A percentile compares a stretch with the other conserved stretches of the same genome.
Evolutionary conservation across 1,140 invertebrate genomes (phyloP).

Genomic region (Drosophila dunni): DNA sequence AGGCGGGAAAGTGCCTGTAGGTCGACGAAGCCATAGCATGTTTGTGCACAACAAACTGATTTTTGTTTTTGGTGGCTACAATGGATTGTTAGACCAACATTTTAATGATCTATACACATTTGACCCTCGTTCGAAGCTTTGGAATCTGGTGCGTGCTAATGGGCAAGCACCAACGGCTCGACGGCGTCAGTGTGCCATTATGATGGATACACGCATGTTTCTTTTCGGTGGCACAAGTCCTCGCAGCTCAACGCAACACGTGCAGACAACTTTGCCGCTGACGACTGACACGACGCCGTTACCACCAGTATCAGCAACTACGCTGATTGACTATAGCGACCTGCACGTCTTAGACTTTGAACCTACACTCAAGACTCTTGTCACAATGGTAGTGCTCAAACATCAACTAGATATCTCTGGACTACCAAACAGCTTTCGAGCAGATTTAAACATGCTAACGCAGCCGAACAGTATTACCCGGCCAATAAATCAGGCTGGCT

Average conservation of each 20-base stretch:
- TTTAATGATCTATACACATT: slow-evolving; percentile 93
- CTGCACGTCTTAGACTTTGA: slow-evolving; percentile 91
- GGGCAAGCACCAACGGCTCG: slow-evolving; percentile 89
- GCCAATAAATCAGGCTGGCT: slow-evolving; percentile 81
- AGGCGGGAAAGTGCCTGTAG: slow-evolving; percentile 87
- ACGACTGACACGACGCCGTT: slow-evolving; percentile 3
- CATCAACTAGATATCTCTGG: slow-evolving; percentile 87
- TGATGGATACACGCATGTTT: slow-evolving; percentile 89
- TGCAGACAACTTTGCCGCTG: background rate
- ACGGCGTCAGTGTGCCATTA: slow-evolving; percentile 91
- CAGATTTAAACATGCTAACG: slow-evolving; percentile 85
- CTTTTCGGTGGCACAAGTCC: slow-evolving; percentile 94
- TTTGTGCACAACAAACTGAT: slow-evolving; percentile 91
- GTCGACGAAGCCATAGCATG: slow-evolving; percentile 94
- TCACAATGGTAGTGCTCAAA: slow-evolving; percentile 87
- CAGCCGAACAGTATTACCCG: slow-evolving; percentile 84
- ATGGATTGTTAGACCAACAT: slow-evolving; percentile 90
- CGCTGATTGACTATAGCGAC: slow-evolving; percentile 91
- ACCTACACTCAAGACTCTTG: slow-evolving; percentile 89
- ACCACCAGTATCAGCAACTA: background rate
- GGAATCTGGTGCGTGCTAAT: slow-evolving; percentile 87
- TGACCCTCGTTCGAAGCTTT: slow-evolving; percentile 87
- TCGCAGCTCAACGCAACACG: background rate
- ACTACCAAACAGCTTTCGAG: slow-evolving; percentile 87
- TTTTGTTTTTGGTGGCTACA: slow-evolving; percentile 95